Conservation (phyloP, 2,113 vertebrate genomes). For the Pedetes capensis region DNA sequence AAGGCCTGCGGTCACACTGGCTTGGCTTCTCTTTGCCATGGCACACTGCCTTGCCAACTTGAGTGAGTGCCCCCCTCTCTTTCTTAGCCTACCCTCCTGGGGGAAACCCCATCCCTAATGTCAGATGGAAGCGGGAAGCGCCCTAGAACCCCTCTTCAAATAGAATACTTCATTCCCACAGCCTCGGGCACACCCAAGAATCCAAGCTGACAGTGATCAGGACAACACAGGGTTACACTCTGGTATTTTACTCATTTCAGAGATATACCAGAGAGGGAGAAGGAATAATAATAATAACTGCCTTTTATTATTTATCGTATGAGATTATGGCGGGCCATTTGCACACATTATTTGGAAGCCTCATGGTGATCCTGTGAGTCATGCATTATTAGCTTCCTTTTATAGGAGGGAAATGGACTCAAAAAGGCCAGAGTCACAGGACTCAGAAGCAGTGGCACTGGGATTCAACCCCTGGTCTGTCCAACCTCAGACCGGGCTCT, state of each 20-base stretch:
- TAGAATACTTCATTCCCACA: neutral
- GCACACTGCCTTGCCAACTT: constrained; percentile 77
- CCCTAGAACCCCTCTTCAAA: neutral
- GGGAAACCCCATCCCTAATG: neutral
- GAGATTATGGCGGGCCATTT: neutral
- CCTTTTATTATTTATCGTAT: neutral
- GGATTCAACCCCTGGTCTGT: neutral
- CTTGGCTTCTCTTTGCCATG: constrained; percentile 73
- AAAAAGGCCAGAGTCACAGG: neutral
- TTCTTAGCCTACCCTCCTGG: neutral
- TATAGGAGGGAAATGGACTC: neutral
- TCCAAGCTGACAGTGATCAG: neutral
- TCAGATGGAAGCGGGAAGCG: neutral
- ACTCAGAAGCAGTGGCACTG: neutral
- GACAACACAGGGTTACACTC: neutral
- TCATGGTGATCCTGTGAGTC: neutral
- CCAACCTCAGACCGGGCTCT: neutral
- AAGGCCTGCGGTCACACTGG: constrained; percentile 60
- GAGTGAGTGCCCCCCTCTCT: constrained; percentile 77
- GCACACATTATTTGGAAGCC: neutral
- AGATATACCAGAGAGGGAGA: neutral
- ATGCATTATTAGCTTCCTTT: neutral
- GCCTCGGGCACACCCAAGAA: neutral
- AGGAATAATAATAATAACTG: neutral
- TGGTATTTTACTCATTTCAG: neutral